A percentile compares a stretch with the other conserved stretches of the same genome.
Conservation (phyloP, 2,888 invertebrate genomes). For the Gymnosoma rotundatum region DNA sequence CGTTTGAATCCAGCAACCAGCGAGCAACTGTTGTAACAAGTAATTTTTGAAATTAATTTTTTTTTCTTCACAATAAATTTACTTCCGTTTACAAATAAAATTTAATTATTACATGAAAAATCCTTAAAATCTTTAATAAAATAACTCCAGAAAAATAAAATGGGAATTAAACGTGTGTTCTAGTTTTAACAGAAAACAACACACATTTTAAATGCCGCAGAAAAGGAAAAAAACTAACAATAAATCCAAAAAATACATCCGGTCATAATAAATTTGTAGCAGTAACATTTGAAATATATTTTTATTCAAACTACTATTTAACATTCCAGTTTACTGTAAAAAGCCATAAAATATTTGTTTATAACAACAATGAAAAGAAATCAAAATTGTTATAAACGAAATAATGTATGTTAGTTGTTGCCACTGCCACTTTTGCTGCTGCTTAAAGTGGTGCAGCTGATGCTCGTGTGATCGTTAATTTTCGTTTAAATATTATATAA, state of each 20-base stretch:
- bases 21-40: conserved; percentile 51
- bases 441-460: not conserved
- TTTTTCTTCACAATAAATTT: conserved; percentile 13
- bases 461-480: not conserved
- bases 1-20: not conserved
- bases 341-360: conserved; percentile 26
- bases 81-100: conserved; percentile 59
- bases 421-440: not conserved
- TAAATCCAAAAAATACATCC: conserved; percentile 30
- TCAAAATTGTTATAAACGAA: conserved; percentile 12
- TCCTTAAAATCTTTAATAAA: conserved; percentile 7
- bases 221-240: not conserved
- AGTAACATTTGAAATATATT: conserved; percentile 1
- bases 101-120: not conserved
- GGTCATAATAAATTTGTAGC: conserved; percentile 41
- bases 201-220: not conserved
- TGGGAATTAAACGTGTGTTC: conserved; percentile 28
- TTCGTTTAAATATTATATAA: conserved; percentile 46
- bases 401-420: conserved; percentile 56
- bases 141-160: not conserved
- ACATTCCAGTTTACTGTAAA: conserved; percentile 31
- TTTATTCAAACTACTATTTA: not conserved
- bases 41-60: conserved; percentile 50
- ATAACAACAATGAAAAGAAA: not conserved
- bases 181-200: conserved; percentile 36